phyloP scores from a whole-genome alignment of 2,888 invertebrate genomes.

The Synanthedon myopaeformis region DNA sequence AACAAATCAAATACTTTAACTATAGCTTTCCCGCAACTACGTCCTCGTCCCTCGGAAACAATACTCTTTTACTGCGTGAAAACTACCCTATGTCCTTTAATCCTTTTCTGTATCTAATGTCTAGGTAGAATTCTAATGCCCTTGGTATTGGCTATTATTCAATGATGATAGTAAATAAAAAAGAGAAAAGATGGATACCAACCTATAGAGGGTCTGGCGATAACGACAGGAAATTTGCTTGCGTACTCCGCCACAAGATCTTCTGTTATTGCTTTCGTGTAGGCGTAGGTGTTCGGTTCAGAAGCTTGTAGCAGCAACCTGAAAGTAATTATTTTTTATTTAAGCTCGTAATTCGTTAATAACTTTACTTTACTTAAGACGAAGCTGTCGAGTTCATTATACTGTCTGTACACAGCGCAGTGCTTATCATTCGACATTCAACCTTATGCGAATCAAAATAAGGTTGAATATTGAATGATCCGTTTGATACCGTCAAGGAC shows the following conservation, averaged over 20 bases:
- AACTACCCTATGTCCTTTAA: neutral
- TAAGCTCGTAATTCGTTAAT: neutral
- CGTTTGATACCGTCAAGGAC: no score
- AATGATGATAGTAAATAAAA: no score
- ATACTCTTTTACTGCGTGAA: neutral
- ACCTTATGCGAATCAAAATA: neutral
- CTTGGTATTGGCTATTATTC: no score
- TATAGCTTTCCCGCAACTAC: neutral
- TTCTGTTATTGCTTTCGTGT: slow-evolving; percentile 93
- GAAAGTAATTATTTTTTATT: neutral
- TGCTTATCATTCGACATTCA: neutral
- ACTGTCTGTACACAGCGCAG: no score
- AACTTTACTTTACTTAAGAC: no score
- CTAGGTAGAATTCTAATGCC: no score
- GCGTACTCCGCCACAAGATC: slow-evolving; percentile 81
- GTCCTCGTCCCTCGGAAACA: neutral
- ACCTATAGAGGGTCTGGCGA: slow-evolving; percentile 94
- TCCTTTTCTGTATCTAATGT: neutral
- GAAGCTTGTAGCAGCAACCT: slow-evolving; percentile 36
- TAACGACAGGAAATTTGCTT: slow-evolving; percentile 79
- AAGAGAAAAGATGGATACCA: slow-evolving; percentile 20
- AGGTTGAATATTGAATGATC: no score
- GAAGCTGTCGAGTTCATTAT: no score
- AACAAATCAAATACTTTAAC: neutral
- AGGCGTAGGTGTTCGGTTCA: slow-evolving; percentile 95